Conservation (phyloP, 2,797 vertebrate species). For the Acanthiza pusilla region DNA sequence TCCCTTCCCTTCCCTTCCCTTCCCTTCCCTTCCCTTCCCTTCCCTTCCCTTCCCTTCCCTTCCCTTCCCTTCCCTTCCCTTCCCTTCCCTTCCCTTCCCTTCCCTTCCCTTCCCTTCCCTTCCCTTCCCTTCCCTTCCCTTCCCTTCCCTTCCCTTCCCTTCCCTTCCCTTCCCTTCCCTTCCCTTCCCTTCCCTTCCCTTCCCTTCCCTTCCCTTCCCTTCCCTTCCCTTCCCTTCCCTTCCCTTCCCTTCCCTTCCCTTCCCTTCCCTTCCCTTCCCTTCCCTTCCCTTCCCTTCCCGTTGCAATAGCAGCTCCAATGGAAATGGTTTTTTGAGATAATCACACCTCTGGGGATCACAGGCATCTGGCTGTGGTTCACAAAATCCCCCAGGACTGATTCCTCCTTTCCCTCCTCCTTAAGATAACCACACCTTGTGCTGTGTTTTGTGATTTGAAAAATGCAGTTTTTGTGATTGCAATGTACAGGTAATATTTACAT, state of each 20-base stretch:
- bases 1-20: too few species aligned
- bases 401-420: conserved; percentile 9
- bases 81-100: too few species aligned
- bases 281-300: too few species aligned
- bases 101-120: rapidly evolving
- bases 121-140: background rate
- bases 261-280: too few species aligned
- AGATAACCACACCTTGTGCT: conserved; percentile 41
- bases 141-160: background rate
- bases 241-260: too few species aligned
- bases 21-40: too few species aligned
- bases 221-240: background rate
- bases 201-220: background rate
- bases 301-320: conserved; percentile 40
- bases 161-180: background rate
- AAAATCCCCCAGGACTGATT: conserved; percentile 56
- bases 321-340: conserved; percentile 56
- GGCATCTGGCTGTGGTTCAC: conserved; percentile 61
- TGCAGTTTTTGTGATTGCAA: background rate
- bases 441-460: conserved; percentile 46
- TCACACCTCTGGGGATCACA: conserved; percentile 66
- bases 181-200: background rate
- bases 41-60: too few species aligned
- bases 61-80: too few species aligned
- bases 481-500: conserved; percentile 28